Percentiles rank a stretch among this genome's conserved stretches.
phyloP scores from a whole-genome alignment of 2,797 vertebrate genomes.

The Cossypha dichroa region DNA sequence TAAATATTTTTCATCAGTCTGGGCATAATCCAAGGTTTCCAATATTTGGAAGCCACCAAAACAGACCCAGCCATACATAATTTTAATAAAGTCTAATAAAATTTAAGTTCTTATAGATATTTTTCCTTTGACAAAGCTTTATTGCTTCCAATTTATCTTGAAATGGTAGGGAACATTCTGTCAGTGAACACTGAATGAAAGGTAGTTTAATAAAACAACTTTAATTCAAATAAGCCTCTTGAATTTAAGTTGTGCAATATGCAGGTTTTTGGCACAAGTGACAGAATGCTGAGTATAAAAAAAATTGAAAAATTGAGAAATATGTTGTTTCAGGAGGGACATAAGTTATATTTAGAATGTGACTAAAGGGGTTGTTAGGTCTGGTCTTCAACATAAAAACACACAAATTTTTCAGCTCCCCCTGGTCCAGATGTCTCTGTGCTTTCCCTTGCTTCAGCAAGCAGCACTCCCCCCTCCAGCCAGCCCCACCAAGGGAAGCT shows the following conservation, averaged over 20 bases:
- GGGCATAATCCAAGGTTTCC: neutral
- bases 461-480: fast-evolving
- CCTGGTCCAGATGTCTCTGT: too few relatives aligned
- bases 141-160: neutral
- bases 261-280: neutral
- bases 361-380: fast-evolving
- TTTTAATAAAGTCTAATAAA: neutral
- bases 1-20: neutral
- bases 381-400: neutral
- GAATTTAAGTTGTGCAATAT: neutral
- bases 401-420: neutral
- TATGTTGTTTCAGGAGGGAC: neutral
- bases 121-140: neutral
- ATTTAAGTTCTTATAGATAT: neutral
- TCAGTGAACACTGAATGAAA: neutral
- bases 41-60: neutral
- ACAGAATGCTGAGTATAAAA: fast-evolving
- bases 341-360: neutral
- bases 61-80: neutral
- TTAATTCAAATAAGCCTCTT: neutral
- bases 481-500: neutral
- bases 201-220: neutral
- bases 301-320: neutral
- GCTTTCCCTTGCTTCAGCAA: neutral
- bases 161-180: neutral